phyloP scores from a whole-genome alignment of 37 sponge, comb jelly and placozoan genomes.

The Lycopodina hypogea region DNA sequence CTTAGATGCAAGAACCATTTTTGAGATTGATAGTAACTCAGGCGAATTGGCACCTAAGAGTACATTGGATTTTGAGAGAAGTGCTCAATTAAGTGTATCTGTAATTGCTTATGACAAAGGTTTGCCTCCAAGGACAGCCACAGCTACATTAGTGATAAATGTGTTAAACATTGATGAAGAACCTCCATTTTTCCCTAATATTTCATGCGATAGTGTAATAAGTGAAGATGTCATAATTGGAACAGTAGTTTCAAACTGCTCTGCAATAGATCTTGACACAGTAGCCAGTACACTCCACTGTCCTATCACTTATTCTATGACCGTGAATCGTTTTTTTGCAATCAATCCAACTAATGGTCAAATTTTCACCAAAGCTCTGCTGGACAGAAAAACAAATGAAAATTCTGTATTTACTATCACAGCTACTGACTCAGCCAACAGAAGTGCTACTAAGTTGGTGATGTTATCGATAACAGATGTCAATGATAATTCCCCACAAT shows the following conservation, averaged over 20 bases:
- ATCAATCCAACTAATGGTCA: constrained; percentile 21
- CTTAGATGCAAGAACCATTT: neutral
- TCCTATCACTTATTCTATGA: constrained; percentile 40
- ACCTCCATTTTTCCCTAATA: constrained; percentile 17
- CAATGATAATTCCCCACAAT: constrained; percentile 74
- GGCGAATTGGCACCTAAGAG: constrained; percentile 5
- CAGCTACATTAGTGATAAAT: constrained; percentile 18
- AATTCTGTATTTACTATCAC: constrained; percentile 13
- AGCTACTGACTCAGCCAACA: constrained; percentile 29
- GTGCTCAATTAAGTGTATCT: constrained; percentile 11
- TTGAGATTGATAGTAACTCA: neutral
- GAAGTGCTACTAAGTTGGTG: neutral
- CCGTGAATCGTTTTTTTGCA: constrained; percentile 9
- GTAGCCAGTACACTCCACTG: neutral
- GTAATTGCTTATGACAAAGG: constrained; percentile 45
- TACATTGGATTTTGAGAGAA: constrained; percentile 46
- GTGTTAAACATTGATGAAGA: constrained; percentile 58
- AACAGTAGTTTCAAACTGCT: neutral
- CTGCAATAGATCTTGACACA: constrained; percentile 25
- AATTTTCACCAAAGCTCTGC: neutral
- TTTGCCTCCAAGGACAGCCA: neutral
- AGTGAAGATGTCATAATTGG: neutral
- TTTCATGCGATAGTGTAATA: neutral
- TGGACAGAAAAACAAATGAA: constrained; percentile 39
- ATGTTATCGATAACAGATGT: constrained; percentile 45